phyloP scores from a whole-genome alignment of 2,888 invertebrate genomes.

The Tetramorium bicarinatum region DNA sequence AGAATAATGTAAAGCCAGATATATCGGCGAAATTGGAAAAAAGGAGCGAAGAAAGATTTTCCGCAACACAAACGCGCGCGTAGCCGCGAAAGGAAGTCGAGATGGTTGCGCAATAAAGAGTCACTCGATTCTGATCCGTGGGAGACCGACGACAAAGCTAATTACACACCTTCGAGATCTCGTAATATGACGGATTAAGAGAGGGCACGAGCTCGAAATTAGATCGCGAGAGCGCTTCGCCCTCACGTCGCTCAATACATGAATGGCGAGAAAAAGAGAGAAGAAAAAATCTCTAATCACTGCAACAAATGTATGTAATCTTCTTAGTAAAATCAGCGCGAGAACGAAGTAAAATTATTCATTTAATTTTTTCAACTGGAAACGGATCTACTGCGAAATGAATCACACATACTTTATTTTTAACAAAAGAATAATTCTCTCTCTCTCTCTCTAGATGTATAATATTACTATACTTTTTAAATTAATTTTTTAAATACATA shows the following conservation, averaged over 20 bases:
- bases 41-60: conserved; percentile 26
- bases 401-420: neutral
- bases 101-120: conserved; percentile 46
- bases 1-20: conserved; percentile 7
- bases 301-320: conserved; percentile 38
- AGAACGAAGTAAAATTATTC: conserved; percentile 51
- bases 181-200: conserved; percentile 63
- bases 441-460: neutral
- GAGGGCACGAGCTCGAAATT: conserved; percentile 43
- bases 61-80: conserved; percentile 30
- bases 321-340: conserved; percentile 15
- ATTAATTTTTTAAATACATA: neutral
- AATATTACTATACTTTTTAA: neutral
- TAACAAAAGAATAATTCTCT: neutral
- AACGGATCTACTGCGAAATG: neutral
- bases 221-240: conserved; percentile 38
- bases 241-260: conserved; percentile 10
- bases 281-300: conserved; percentile 25
- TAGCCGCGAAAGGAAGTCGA: conserved; percentile 28
- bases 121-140: conserved; percentile 33
- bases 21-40: conserved; percentile 31
- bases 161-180: conserved; percentile 59
- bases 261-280: neutral
- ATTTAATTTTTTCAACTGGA: neutral
- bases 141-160: conserved; percentile 59